Evolutionary conservation across 2,888 invertebrate species (phyloP).

Genomic region (Siphonodentalium dalli): DNA sequence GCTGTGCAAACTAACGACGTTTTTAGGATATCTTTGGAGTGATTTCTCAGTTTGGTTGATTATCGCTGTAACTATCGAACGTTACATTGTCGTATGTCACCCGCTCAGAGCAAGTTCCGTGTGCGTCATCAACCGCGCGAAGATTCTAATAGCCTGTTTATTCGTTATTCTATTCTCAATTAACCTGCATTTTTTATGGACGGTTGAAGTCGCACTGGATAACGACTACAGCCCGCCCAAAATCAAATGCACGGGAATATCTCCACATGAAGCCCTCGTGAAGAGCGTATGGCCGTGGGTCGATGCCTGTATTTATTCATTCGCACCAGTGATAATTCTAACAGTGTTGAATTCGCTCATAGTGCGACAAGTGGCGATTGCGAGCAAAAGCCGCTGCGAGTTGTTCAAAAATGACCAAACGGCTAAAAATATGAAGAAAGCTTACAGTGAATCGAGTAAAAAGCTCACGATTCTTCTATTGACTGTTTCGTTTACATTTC

Average conservation of each 20-base stretch:
- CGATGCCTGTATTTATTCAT: constrained; percentile 58
- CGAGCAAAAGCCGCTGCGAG: constrained; percentile 30
- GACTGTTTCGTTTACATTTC: constrained; percentile 57
- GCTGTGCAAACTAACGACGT: constrained; percentile 54
- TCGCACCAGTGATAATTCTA: constrained; percentile 57
- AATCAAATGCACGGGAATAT: constrained; percentile 35
- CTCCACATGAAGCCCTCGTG: constrained; percentile 31
- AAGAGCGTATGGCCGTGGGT: constrained; percentile 61
- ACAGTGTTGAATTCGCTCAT: constrained; percentile 56
- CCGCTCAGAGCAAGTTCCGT: constrained; percentile 56
- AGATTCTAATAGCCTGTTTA: constrained; percentile 43
- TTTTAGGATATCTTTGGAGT: constrained; percentile 55
- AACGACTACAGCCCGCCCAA: constrained; percentile 27
- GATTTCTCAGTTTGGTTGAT: constrained; percentile 63
- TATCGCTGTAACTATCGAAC: constrained; percentile 61
- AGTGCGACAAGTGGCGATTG: constrained; percentile 52
- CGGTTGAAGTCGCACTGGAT: constrained; percentile 38
- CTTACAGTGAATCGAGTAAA: constrained; percentile 39
- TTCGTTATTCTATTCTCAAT: constrained; percentile 42
- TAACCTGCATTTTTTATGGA: constrained; percentile 59
- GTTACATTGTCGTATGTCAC: constrained; percentile 60
- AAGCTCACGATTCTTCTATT: constrained; percentile 60
- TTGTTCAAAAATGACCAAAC: constrained; percentile 24
- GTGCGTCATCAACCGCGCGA: constrained; percentile 48
- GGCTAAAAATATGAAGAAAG: constrained; percentile 11